Conservation (phyloP, 1,140 invertebrate species). For the Acromyrmex charruanus region DNA sequence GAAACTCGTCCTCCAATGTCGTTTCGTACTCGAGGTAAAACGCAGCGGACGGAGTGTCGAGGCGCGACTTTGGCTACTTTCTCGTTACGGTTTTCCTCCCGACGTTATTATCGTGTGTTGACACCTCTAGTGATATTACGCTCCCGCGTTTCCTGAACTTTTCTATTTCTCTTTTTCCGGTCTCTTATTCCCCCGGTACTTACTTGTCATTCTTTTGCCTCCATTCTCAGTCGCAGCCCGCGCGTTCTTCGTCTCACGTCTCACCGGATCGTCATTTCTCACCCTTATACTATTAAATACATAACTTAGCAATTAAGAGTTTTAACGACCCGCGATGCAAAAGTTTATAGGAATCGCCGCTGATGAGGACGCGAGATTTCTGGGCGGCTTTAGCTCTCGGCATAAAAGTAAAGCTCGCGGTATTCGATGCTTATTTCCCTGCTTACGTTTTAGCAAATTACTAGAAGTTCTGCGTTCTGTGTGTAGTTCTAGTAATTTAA, state of each 20-base stretch:
- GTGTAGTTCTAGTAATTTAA: too few species aligned
- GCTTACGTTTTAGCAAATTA: too few species aligned
- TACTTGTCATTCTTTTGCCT: background rate
- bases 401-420: conserved; percentile 7
- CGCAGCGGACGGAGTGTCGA: background rate
- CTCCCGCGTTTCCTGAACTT: conserved; percentile 6
- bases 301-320: conserved; percentile 49
- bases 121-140: conserved; percentile 28
- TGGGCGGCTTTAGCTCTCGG: conserved; percentile 30
- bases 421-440: too few species aligned
- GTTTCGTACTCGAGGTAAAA: background rate
- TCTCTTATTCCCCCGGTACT: background rate
- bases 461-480: too few species aligned
- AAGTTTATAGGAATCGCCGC: conserved; percentile 38
- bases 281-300: conserved; percentile 7
- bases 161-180: conserved; percentile 9
- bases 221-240: conserved; percentile 16
- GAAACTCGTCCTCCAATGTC: background rate
- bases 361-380: conserved; percentile 21
- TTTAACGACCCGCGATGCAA: conserved; percentile 55
- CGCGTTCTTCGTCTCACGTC: conserved; percentile 24
- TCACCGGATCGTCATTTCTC: conserved; percentile 30
- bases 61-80: conserved; percentile 19
- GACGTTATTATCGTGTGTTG: conserved; percentile 48
- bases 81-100: conserved; percentile 19